A percentile compares a stretch with the other conserved stretches of the same genome.
These are phyloP conservation scores for Sebastes wilsoni DNA, from an alignment of 2,797 vertebrate genomes.

Conservation along the genomic window DNA sequence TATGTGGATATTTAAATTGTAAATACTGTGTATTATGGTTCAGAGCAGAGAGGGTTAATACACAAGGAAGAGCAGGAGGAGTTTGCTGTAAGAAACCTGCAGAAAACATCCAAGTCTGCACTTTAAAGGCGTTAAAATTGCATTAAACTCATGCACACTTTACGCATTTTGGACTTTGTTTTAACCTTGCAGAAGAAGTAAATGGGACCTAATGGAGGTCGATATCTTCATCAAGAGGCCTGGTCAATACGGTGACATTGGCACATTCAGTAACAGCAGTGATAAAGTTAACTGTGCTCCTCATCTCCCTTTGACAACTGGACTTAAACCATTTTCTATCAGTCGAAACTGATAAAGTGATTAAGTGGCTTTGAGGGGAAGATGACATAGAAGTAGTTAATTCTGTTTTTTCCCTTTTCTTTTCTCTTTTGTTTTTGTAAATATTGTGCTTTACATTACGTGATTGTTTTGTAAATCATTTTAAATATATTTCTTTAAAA, in stretches of 20 bases:
- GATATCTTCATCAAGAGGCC: constrained; percentile 66
- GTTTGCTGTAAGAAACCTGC: neutral
- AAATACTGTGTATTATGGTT: constrained; percentile 40
- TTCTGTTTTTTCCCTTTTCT: too few species aligned
- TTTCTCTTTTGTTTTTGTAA: too few species aligned
- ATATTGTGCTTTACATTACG: too few species aligned
- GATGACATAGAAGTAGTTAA: neutral
- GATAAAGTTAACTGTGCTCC: constrained; percentile 54
- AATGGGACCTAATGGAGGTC: constrained; percentile 40
- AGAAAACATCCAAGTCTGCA: neutral
- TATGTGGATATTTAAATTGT: constrained; percentile 31
- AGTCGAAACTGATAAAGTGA: constrained; percentile 1
- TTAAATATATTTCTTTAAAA: too few species aligned
- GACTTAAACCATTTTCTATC: neutral
- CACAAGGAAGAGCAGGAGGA: constrained; percentile 13
- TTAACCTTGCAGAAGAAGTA: neutral
- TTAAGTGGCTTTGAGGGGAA: neutral
- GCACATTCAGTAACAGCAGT: constrained; percentile 60
- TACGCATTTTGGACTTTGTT: constrained; percentile 15
- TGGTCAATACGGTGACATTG: constrained; percentile 56
- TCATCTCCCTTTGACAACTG: constrained; percentile 31
- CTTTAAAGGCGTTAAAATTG: neutral
- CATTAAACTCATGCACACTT: neutral
- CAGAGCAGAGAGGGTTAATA: constrained; percentile 37
- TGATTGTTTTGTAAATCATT: too few species aligned